A percentile compares a stretch with the other conserved stretches of the same genome.
These are phyloP conservation scores for Myoxocephalus aenaeus DNA, from an alignment of 2,797 vertebrate genomes.

Conservation along the genomic window DNA sequence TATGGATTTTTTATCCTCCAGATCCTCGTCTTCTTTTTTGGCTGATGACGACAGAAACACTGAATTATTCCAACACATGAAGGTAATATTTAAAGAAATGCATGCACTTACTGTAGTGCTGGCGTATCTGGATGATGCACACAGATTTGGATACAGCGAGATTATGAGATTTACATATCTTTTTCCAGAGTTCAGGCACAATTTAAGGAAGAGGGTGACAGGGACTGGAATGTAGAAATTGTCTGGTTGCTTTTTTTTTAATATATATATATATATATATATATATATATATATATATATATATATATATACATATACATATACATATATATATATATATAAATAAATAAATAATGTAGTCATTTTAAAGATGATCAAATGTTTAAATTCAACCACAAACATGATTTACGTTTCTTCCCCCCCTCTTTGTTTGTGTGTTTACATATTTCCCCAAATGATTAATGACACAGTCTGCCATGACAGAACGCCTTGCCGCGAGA, in stretches of 20 bases:
- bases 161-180: constrained; percentile 30
- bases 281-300: no score
- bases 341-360: neutral
- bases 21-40: constrained; percentile 89
- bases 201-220: neutral
- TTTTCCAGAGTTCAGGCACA: neutral
- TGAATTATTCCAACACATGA: constrained; percentile 31
- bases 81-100: constrained; percentile 29
- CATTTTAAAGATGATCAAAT: neutral
- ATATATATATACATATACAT: neutral
- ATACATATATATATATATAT: no score
- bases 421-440: constrained; percentile 9
- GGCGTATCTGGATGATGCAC: neutral
- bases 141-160: constrained; percentile 15
- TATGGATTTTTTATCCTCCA: constrained; percentile 90
- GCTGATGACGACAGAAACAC: constrained; percentile 80
- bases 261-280: no score
- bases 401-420: neutral
- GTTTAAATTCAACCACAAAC: constrained; percentile 9
- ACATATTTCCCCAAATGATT: constrained; percentile 19
- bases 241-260: neutral
- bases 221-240: neutral
- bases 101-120: constrained; percentile 3
- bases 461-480: constrained; percentile 29
- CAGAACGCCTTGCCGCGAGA: constrained; percentile 29